Base-by-base conservation (phyloP, 2,113 vertebrate species). In the Odocoileus hemionus region DNA sequence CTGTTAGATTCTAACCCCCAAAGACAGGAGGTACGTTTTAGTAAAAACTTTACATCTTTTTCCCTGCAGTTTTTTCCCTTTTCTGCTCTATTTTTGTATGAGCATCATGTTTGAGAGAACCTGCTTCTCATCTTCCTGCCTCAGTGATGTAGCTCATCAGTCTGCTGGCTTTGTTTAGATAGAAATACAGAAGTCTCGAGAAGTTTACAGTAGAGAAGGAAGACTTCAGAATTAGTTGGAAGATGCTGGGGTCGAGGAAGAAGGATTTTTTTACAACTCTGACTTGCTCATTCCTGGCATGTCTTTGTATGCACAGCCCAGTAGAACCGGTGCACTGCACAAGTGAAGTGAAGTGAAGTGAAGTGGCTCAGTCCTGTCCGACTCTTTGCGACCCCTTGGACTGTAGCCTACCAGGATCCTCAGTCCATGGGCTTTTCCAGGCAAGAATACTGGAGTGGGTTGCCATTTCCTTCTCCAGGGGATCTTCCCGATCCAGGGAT, bases 91-190 rank as follows among this genome's bases (percentile, higher is more conserved):
- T 78, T 95, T 94, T 70, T 90, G 47, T 33, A 26, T 28, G 85
- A 60, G 36, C 39, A 21, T 23, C 25, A 0, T 80, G 74, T 86
- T 96, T 89, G 50, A 61, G 26, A 97, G 30, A 91, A 58, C 1
- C 13, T 6, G 52, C 12, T 19, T 70, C 89, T 95, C 89, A n/a
- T 92, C 94, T 89, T 82, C 17, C 83, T 94, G 54, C 52, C 43
- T 96, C 89, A n/a, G 80, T 80, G 58, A 93, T 19, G 83, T 15
- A 86, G 91, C 67, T 76, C 91, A 96, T 86, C 93, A 64, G 84
- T 86, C 45, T 57, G 76, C 28, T 96, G 86, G 70, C 52, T 50
- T 9, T 45, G 88, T 76, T 91, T 60, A 90, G 47, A 64, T 47
- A 84, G 30, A 89, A 92, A 86, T 33, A 80, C 10, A 93, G 89